A percentile compares a stretch with the other conserved stretches of the same genome.
These are phyloP conservation scores for Tetranychus cinnabarinus DNA, from an alignment of 1,140 invertebrate species.

Conservation along the genomic window DNA sequence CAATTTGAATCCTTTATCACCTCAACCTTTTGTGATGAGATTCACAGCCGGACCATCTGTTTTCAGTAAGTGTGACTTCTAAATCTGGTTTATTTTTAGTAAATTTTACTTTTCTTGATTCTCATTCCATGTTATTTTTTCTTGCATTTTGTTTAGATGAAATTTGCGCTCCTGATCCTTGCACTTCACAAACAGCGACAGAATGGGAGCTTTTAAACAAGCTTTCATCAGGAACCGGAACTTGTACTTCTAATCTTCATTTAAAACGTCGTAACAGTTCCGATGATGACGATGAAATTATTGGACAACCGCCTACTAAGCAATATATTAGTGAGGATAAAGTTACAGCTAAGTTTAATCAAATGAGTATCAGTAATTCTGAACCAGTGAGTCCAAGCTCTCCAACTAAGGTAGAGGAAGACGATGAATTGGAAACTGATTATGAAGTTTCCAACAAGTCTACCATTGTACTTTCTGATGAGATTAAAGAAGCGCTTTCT, in stretches of 20 bases:
- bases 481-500: slow-evolving; percentile 1
- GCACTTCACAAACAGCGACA: slow-evolving; percentile 12
- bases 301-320: slow-evolving; percentile 3
- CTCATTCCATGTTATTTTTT: neutral
- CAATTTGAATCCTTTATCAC: too few relatives aligned
- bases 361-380: slow-evolving; percentile 1
- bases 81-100: neutral
- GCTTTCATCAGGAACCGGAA: neutral
- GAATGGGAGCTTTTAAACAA: slow-evolving; percentile 10
- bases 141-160: neutral
- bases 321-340: slow-evolving; percentile 13
- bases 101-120: neutral
- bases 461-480: neutral
- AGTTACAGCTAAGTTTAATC: slow-evolving; percentile 11
- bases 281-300: neutral
- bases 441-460: too few relatives aligned
- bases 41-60: slow-evolving; percentile 6
- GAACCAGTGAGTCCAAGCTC: neutral
- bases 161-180: slow-evolving; percentile 10
- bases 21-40: neutral
- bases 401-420: neutral
- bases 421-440: too few relatives aligned
- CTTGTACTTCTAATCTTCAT: slow-evolving; percentile 1
- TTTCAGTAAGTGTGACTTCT: neutral
- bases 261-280: slow-evolving; percentile 9